Percentiles rank a stretch among this genome's conserved stretches.
Evolutionary conservation across 1,140 invertebrate species (phyloP).

Genomic region (Agraylea sexmaculata): DNA sequence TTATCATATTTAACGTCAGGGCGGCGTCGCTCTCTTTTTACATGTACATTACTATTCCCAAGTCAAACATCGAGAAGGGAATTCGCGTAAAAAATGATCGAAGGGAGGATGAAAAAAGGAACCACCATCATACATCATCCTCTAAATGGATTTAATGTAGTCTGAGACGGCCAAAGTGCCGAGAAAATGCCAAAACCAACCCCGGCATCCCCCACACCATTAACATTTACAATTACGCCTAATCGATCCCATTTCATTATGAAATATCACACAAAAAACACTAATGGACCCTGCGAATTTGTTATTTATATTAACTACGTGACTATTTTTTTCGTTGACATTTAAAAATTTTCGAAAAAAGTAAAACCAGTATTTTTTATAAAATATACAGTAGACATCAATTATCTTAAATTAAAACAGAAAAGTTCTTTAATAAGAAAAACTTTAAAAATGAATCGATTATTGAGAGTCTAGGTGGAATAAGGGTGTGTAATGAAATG

Average conservation of each 20-base stretch:
- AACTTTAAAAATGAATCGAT: background rate
- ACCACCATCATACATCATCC: slow-evolving; percentile 21
- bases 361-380: background rate
- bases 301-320: no score
- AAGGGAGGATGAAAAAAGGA: slow-evolving; percentile 18
- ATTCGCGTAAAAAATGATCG: slow-evolving; percentile 14
- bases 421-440: background rate
- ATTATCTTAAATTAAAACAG: background rate
- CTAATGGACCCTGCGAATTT: no score
- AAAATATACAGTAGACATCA: background rate
- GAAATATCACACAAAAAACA: no score
- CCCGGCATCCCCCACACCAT: slow-evolving; percentile 12
- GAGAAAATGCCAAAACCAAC: slow-evolving; percentile 23
- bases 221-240: no score
- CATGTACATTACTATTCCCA: slow-evolving; percentile 20
- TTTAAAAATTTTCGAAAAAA: background rate
- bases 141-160: slow-evolving; percentile 23
- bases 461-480: no score
- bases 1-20: slow-evolving; percentile 22
- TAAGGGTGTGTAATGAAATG: no score
- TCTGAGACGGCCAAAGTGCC: no score
- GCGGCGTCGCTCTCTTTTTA: slow-evolving; percentile 17
- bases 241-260: no score
- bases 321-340: no score
- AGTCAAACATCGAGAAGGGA: slow-evolving; percentile 18